Evolutionary conservation across 1,140 invertebrate genomes (phyloP).

Genomic region (Medauroidea extradentata): DNA sequence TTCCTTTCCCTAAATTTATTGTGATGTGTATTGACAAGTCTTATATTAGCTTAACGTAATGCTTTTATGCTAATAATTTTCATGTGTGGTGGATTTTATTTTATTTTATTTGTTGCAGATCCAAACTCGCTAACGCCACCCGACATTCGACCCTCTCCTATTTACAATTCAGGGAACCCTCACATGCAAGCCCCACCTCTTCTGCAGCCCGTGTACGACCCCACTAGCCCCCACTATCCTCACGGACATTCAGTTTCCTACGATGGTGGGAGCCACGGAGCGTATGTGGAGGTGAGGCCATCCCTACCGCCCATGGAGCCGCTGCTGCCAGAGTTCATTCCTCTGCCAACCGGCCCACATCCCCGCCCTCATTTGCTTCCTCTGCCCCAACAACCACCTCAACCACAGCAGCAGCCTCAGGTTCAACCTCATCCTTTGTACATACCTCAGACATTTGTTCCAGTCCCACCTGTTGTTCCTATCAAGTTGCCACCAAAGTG

Average conservation of each 20-base stretch:
- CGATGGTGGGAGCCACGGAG: slow-evolving; percentile 1
- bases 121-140: slow-evolving; percentile 1
- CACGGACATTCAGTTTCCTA: slow-evolving; percentile 27
- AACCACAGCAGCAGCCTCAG: neutral
- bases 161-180: slow-evolving; percentile 6
- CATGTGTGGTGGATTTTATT: neutral
- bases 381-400: slow-evolving; percentile 26
- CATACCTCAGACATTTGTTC: neutral
- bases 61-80: neutral
- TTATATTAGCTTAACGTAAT: too few relatives aligned
- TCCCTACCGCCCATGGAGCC: neutral
- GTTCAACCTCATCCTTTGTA: neutral
- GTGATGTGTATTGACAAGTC: too few relatives aligned
- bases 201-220: slow-evolving; percentile 1
- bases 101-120: slow-evolving; percentile 2
- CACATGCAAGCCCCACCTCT: neutral
- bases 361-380: slow-evolving; percentile 28
- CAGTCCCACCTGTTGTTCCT: slow-evolving; percentile 20
- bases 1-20: too few relatives aligned
- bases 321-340: slow-evolving; percentile 2
- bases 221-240: slow-evolving; percentile 25
- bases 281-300: slow-evolving; percentile 1
- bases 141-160: slow-evolving; percentile 5
- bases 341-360: slow-evolving; percentile 17
- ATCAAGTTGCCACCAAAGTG: slow-evolving; percentile 77